Base-by-base conservation (phyloP, 1,140 invertebrate genomes). In the Microplitis demolitor region DNA sequence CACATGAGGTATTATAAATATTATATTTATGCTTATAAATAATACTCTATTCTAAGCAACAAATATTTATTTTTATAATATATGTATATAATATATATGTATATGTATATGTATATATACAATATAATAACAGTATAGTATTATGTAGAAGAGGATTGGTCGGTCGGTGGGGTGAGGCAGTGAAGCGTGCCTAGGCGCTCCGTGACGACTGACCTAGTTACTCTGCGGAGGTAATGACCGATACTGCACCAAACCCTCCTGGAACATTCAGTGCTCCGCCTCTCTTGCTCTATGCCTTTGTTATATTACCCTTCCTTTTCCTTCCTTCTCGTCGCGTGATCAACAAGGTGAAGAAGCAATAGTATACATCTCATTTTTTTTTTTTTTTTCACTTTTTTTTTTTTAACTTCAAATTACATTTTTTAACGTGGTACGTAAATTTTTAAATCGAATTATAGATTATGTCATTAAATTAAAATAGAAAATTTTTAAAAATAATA, bases 161-260 rank as follows among this genome's bases (percentile, higher is more conserved):
- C 70, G 73, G 66, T 53, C 70, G 73, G 66, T 53, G 51, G 75
- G 79, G 80, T 74, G 69, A 54, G 61, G 54, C 66, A 71, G 61
- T 78, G 79, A 79, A 82, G 79, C 82, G 79, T 80, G 79, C 81
- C 84, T 81, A 80, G 79, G 80, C 80, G 82, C 83, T 83, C 80
- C 84, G 80, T 82, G 84, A 86, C 86, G 86, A 87, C 85, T 87
- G 85, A 87, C 86, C 86, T 77, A 87, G 85, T 87, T 87, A 86
- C 82, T 81, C 78, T 78, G 68, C 79, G 64, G 84, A 87, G 86
- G 86, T 87, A 87, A 87, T 87, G 86, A 87, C 86, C 86, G 86
- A 87, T 87, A 87, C 83, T 82, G 78, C 83, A 82, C 83, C 82
- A 84, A 85, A 84, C 84, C 80, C 84, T 83, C 84, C 82, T 78